A percentile compares a stretch with the other conserved stretches of the same genome.
Conservation (phyloP, 2,113 vertebrate genomes). For the Podiceps cristatus region DNA sequence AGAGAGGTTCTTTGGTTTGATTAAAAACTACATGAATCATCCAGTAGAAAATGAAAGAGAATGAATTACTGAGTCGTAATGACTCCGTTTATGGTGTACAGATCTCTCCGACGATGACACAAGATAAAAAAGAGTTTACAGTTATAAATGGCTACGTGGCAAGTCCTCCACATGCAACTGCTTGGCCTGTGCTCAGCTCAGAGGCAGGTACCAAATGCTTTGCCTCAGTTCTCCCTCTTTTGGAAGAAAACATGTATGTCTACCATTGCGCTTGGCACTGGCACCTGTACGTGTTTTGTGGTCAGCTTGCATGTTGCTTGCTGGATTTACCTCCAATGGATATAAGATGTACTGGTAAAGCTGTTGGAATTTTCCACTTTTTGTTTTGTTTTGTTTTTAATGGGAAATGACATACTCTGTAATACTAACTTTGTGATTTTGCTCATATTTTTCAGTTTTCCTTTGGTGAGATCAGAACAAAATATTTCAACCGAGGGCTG, state of each 20-base stretch:
- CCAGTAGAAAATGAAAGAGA: not conserved
- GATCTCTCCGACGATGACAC: rapidly evolving
- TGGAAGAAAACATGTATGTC: not conserved
- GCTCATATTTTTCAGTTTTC: not conserved
- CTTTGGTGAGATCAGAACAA: not conserved
- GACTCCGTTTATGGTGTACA: not conserved
- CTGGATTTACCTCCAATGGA: not conserved
- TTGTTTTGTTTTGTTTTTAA: not conserved
- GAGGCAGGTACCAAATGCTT: not conserved
- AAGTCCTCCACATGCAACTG: not conserved
- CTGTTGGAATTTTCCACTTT: not conserved
- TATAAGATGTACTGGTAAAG: not conserved
- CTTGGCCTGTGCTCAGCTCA: not conserved
- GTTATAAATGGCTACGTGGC: not conserved
- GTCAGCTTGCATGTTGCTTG: not conserved
- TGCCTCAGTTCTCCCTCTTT: not conserved
- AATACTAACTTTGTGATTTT: not conserved
- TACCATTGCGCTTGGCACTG: not conserved
- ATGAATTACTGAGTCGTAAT: not conserved
- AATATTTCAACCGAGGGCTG: not conserved
- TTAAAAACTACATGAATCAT: not conserved
- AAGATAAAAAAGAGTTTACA: not conserved
- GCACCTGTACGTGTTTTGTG: rapidly evolving
- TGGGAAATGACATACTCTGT: not conserved
- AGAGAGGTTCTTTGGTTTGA: not conserved